Percentiles rank a stretch among this genome's conserved stretches.
These are phyloP conservation scores for Uria lomvia DNA, from an alignment of 2,113 vertebrate species.

Conservation along the genomic window DNA sequence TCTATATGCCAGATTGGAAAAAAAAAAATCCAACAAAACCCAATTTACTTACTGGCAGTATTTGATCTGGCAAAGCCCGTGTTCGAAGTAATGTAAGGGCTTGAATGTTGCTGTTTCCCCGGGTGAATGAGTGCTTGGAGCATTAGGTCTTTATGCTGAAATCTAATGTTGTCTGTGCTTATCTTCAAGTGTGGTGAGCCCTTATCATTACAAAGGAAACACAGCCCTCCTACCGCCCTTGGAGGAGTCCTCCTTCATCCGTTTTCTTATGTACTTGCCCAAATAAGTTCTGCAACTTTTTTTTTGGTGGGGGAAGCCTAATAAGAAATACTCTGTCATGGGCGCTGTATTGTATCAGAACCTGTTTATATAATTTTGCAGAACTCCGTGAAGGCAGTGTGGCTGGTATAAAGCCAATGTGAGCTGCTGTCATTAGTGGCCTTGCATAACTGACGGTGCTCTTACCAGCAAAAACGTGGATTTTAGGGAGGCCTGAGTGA, in stretches of 20 bases:
- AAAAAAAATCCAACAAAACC: neutral
- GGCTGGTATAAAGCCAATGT: neutral
- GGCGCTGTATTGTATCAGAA: neutral
- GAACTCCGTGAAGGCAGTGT: neutral
- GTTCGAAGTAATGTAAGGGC: neutral
- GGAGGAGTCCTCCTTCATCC: neutral
- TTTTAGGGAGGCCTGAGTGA: neutral
- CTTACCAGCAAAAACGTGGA: neutral
- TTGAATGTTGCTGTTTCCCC: neutral
- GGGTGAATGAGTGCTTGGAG: neutral
- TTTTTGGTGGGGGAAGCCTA: neutral
- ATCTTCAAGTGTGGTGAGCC: neutral
- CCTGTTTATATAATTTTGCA: neutral
- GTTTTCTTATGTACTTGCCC: neutral
- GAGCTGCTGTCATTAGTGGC: fast-evolving
- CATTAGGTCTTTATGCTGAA: neutral
- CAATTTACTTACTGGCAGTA: neutral
- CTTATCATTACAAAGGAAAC: neutral
- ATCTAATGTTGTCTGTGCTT: neutral
- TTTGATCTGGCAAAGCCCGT: neutral
- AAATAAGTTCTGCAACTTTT: neutral
- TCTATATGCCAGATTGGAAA: neutral
- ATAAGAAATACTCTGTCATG: neutral
- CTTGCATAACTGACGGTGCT: fast-evolving
- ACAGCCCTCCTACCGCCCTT: neutral